phyloP scores from a whole-genome alignment of 2,888 invertebrate genomes.

The Lathronympha strigana region DNA sequence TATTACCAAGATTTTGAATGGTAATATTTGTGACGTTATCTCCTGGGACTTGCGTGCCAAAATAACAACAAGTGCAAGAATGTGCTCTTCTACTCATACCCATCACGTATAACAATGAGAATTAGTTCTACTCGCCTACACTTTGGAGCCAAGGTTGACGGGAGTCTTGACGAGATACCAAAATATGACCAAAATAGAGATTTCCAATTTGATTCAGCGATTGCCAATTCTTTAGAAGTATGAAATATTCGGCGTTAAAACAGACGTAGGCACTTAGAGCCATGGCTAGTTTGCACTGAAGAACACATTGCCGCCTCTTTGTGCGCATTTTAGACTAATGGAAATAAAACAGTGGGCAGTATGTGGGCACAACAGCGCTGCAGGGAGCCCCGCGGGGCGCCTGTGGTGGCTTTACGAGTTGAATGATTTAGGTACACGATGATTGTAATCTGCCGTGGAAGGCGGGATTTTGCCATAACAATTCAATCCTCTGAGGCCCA shows the following conservation, averaged over 20 bases:
- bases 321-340: constrained; percentile 2
- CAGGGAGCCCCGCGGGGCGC: constrained; percentile 54
- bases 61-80: neutral
- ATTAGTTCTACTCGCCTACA: too few species aligned
- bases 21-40: too few species aligned
- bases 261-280: neutral
- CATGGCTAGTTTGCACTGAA: neutral
- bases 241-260: too few species aligned
- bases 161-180: too few species aligned
- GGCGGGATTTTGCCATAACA: constrained; percentile 15
- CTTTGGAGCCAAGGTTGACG: too few species aligned
- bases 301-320: neutral
- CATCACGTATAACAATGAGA: too few species aligned
- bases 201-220: neutral
- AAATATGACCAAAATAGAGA: too few species aligned
- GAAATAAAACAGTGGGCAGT: constrained; percentile 31
- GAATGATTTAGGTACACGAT: constrained; percentile 26
- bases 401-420: constrained; percentile 19
- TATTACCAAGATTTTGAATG: too few species aligned
- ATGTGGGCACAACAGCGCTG: constrained; percentile 54
- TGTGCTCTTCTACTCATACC: neutral
- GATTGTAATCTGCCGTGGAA: constrained; percentile 22
- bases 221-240: neutral
- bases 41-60: neutral
- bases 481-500: constrained; percentile 8